Evolutionary conservation across 2,888 invertebrate genomes (phyloP).

Genomic region (Rhamnusium bicolor): DNA sequence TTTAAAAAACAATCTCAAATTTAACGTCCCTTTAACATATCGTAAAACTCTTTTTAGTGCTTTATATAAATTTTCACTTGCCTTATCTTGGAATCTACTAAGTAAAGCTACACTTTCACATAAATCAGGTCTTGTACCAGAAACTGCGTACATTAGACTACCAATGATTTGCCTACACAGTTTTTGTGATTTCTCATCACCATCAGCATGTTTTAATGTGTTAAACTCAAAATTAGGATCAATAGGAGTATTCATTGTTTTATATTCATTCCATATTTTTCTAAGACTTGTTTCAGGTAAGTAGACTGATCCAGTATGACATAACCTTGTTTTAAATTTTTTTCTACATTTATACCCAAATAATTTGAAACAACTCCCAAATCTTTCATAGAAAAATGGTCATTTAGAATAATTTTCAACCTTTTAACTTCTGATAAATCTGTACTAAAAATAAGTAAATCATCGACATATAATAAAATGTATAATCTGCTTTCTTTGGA

Average conservation of each 20-base stretch:
- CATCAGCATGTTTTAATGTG: constrained; percentile 27
- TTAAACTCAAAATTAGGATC: constrained; percentile 41
- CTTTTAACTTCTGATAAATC: constrained; percentile 29
- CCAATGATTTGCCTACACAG: constrained; percentile 47
- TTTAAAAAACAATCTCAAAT: neutral
- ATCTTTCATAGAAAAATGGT: too few species aligned
- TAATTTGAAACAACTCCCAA: constrained; percentile 41
- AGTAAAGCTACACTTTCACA: constrained; percentile 34
- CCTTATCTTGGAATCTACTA: constrained; percentile 44
- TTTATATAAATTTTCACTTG: constrained; percentile 41
- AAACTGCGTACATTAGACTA: constrained; percentile 44
- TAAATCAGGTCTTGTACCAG: constrained; percentile 46
- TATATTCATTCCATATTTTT: constrained; percentile 38
- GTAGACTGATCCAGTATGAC: constrained; percentile 31
- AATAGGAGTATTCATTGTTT: constrained; percentile 32
- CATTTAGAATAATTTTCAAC: constrained; percentile 37
- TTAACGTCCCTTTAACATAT: too few species aligned
- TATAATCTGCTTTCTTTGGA: constrained; percentile 32
- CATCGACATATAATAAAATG: constrained; percentile 47
- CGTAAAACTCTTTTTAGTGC: constrained; percentile 41
- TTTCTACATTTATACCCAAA: constrained; percentile 39
- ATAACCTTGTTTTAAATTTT: constrained; percentile 27
- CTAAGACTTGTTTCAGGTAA: too few species aligned
- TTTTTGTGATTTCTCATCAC: constrained; percentile 28
- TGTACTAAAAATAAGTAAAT: constrained; percentile 40